A percentile compares a stretch with the other conserved stretches of the same genome.
Conservation (phyloP, 2,113 vertebrate genomes). For the Lophochroa leadbeateri region DNA sequence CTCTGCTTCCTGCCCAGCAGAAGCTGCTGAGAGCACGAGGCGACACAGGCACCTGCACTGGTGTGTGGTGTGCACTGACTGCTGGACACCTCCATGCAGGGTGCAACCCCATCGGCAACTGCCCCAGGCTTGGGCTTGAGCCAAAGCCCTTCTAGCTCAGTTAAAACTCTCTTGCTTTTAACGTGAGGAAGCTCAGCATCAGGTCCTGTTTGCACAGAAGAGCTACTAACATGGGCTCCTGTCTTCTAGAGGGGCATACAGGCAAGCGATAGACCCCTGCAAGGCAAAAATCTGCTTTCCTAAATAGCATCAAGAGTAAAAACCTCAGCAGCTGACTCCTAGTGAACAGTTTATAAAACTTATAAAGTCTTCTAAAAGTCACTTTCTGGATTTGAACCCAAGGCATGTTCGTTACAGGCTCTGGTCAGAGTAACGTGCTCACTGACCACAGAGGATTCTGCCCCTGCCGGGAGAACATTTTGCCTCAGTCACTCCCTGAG, state of each 20-base stretch:
- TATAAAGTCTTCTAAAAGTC: neutral
- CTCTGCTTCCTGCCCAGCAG: neutral
- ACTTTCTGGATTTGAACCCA: neutral
- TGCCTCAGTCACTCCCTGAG: neutral
- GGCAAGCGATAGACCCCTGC: neutral
- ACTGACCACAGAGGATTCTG: neutral
- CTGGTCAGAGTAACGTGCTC: neutral
- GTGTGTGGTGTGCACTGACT: rapidly evolving
- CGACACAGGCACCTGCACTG: neutral
- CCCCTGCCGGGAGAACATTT: neutral
- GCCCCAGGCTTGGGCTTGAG: neutral
- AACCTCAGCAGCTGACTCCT: neutral
- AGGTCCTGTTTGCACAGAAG: neutral
- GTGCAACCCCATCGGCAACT: neutral
- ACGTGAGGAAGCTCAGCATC: neutral
- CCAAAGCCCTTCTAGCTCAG: neutral
- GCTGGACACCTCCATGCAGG: neutral
- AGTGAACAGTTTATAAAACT: neutral
- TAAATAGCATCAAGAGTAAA: neutral
- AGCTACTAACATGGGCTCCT: neutral
- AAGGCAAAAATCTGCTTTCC: neutral
- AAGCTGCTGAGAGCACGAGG: neutral
- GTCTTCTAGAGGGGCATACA: neutral
- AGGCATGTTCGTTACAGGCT: neutral
- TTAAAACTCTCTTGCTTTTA: neutral